These are phyloP conservation scores for Ophion ventricosus DNA, from an alignment of 2,888 invertebrate genomes.

Conservation along the genomic window DNA sequence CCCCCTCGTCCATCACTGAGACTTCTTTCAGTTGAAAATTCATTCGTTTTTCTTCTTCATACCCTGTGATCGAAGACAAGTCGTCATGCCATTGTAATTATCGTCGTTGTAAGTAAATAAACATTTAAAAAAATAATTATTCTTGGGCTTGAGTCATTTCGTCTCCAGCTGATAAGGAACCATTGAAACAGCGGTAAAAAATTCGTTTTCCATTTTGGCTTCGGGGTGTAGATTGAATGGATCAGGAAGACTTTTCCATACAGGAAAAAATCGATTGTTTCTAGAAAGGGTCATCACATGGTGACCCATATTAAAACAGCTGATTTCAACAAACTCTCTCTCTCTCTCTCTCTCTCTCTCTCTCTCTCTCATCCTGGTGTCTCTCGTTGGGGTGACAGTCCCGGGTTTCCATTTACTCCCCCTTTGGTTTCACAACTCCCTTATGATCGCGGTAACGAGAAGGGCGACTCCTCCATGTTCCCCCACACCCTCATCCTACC, in stretches of 20 bases:
- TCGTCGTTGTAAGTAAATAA: conserved; percentile 44
- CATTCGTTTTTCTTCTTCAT: conserved; percentile 50
- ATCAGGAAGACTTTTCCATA: not conserved
- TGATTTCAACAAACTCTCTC: conserved; percentile 68
- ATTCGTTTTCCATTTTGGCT: not conserved
- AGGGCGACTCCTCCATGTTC: conserved; percentile 31
- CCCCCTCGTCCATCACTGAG: conserved; percentile 5
- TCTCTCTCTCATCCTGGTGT: conserved; percentile 5
- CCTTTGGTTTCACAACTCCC: conserved; percentile 65
- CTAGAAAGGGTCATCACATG: conserved; percentile 63
- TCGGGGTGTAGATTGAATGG: not conserved
- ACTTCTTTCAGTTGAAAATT: conserved; percentile 29
- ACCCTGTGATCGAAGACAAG: not conserved
- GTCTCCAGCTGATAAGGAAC: not conserved
- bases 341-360: not conserved
- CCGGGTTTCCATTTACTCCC: conserved; percentile 68
- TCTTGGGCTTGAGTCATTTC: not conserved
- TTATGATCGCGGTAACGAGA: conserved; percentile 58
- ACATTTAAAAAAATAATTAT: conserved; percentile 11
- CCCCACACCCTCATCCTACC: conserved; percentile 54
- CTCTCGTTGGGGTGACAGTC: conserved; percentile 56
- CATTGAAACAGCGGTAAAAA: too few relatives aligned
- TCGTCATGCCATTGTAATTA: conserved; percentile 49
- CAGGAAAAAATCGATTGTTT: conserved; percentile 74
- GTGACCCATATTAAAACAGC: conserved; percentile 81